Percentiles rank a stretch among this genome's conserved stretches.
Conservation (phyloP, 2,888 invertebrate species). For the Colletes collaris region DNA sequence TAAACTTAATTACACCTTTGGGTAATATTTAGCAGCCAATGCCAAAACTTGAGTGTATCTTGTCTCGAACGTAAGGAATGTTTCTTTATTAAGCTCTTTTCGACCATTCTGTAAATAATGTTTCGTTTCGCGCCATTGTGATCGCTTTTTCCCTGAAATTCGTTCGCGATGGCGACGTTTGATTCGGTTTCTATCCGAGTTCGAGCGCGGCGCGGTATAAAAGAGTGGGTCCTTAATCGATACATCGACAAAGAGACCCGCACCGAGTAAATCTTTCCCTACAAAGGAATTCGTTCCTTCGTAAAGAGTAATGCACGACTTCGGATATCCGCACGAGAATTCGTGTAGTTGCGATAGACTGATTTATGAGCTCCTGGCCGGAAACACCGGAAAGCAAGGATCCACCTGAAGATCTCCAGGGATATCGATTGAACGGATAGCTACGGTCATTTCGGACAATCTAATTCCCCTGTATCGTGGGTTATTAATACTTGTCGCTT, state of each 20-base stretch:
- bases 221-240: slow-evolving; percentile 5
- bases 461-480: slow-evolving; percentile 49
- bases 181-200: slow-evolving; percentile 3
- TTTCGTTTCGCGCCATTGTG: neutral
- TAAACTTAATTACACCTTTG: neutral
- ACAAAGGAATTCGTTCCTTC: slow-evolving; percentile 40
- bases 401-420: slow-evolving; percentile 32
- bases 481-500: slow-evolving; percentile 53
- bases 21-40: too few relatives aligned
- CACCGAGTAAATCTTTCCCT: slow-evolving; percentile 39
- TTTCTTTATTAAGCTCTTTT: neutral
- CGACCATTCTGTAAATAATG: neutral
- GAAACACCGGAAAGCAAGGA: slow-evolving; percentile 35
- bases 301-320: slow-evolving; percentile 30
- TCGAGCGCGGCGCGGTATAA: neutral
- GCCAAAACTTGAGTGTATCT: too few relatives aligned
- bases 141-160: neutral
- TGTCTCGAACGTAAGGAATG: too few relatives aligned
- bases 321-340: slow-evolving; percentile 44
- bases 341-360: slow-evolving; percentile 49
- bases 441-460: slow-evolving; percentile 48
- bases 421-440: slow-evolving; percentile 40
- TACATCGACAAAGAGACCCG: slow-evolving; percentile 4
- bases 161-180: neutral
- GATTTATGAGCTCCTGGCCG: slow-evolving; percentile 61